These are phyloP conservation scores for Acanthosepion esculentum DNA, from an alignment of 2,888 invertebrate genomes.

Conservation along the genomic window DNA sequence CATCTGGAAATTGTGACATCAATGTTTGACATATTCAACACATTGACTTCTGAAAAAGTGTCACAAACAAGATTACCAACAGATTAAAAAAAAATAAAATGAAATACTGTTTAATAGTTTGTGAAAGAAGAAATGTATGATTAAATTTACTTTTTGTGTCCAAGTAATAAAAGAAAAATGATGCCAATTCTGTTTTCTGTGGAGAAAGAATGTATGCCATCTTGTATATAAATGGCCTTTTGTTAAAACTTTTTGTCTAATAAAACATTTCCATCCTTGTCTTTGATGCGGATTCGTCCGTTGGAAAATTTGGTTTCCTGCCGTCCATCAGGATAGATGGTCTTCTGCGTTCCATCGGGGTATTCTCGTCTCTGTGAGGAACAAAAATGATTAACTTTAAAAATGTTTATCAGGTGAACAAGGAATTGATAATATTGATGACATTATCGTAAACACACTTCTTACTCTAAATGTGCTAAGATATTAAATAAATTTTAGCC, in stretches of 20 bases:
- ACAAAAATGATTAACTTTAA: not conserved
- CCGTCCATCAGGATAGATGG: conserved; percentile 89
- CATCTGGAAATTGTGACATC: too few relatives aligned
- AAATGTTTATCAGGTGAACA: too few relatives aligned
- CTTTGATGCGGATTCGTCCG: conserved; percentile 89
- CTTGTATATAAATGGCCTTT: not conserved
- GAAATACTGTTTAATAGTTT: not conserved
- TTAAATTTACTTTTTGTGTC: not conserved
- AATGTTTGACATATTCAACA: not conserved
- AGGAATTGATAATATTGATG: too few relatives aligned
- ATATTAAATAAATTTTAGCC: too few relatives aligned
- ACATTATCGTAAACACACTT: too few relatives aligned
- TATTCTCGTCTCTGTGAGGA: conserved; percentile 86
- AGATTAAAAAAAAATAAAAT: not conserved
- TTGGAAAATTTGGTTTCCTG: conserved; percentile 93
- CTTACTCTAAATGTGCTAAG: too few relatives aligned
- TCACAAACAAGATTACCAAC: not conserved
- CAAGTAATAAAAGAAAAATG: not conserved
- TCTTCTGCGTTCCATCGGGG: conserved; percentile 93
- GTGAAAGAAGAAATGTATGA: not conserved
- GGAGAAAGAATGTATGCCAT: not conserved
- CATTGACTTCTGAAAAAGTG: not conserved
- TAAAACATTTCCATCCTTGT: conserved; percentile 87
- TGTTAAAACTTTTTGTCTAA: conserved; percentile 79
- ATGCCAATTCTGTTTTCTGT: not conserved